These are phyloP conservation scores for Labia minor DNA, from an alignment of 2,888 invertebrate species.

Conservation along the genomic window DNA sequence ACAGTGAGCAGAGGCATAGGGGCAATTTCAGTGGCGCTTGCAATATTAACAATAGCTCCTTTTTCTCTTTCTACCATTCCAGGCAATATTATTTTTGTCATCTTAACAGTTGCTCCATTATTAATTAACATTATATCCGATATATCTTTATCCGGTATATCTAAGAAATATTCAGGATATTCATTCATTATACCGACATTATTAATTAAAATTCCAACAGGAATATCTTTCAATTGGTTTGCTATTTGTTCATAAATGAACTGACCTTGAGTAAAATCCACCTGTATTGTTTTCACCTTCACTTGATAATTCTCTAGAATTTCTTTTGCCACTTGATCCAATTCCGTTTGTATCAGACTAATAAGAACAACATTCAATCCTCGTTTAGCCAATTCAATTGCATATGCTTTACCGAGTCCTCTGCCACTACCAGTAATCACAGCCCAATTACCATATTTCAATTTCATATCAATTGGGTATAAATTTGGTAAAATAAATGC, in stretches of 20 bases:
- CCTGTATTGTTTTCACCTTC: constrained; percentile 63
- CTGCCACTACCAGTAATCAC: constrained; percentile 84
- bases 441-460: constrained; percentile 72
- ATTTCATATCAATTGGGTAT: constrained; percentile 35
- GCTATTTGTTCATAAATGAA: constrained; percentile 62
- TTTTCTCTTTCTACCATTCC: constrained; percentile 62
- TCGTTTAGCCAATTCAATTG: constrained; percentile 62
- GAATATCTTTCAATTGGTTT: constrained; percentile 59
- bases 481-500: constrained; percentile 52
- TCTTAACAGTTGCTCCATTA: constrained; percentile 71
- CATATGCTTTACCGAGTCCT: constrained; percentile 83
- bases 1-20: constrained; percentile 81
- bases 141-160: constrained; percentile 56
- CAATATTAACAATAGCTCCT: constrained; percentile 82
- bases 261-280: constrained; percentile 66
- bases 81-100: constrained; percentile 66
- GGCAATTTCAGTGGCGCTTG: constrained; percentile 77
- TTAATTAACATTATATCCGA: constrained; percentile 82
- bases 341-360: constrained; percentile 63
- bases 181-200: constrained; percentile 82
- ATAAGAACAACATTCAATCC: constrained; percentile 71
- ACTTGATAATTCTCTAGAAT: constrained; percentile 54
- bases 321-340: constrained; percentile 57
- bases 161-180: constrained; percentile 69
- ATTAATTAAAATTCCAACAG: constrained; percentile 80